These are phyloP conservation scores for Eudiplozoon nipponicum DNA, from an alignment of 2,888 invertebrate species.

Conservation along the genomic window DNA sequence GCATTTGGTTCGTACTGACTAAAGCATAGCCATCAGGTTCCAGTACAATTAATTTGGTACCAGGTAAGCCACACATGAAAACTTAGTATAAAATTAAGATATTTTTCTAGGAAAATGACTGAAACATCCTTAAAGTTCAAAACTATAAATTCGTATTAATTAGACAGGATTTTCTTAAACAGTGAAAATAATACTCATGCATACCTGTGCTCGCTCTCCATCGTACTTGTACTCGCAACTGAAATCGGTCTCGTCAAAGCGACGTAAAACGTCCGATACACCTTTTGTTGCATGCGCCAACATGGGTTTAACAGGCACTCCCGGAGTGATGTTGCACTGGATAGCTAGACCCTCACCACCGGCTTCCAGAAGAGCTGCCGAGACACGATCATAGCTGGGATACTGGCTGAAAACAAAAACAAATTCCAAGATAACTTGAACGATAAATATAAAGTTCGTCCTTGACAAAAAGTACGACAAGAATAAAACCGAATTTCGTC, in stretches of 20 bases:
- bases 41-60: too few relatives aligned
- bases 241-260: conserved; percentile 50
- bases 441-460: too few relatives aligned
- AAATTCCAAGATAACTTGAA: too few relatives aligned
- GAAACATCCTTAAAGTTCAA: conserved; percentile 3
- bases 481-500: too few relatives aligned
- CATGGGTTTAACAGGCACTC: conserved; percentile 78
- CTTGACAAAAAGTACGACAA: too few relatives aligned
- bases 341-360: conserved; percentile 32
- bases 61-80: too few relatives aligned
- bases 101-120: conserved; percentile 6
- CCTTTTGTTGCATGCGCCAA: conserved; percentile 84
- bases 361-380: conserved; percentile 43
- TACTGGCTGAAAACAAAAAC: conserved; percentile 47
- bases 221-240: conserved; percentile 98
- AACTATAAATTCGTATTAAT: too few relatives aligned
- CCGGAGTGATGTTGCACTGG: conserved; percentile 19
- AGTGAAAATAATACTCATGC: conserved; percentile 5
- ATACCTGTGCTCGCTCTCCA: conserved; percentile 71
- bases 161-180: conserved; percentile 1
- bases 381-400: conserved; percentile 56
- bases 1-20: too few relatives aligned
- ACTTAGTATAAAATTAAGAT: too few relatives aligned
- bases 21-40: too few relatives aligned
- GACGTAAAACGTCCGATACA: conserved; percentile 48